Evolutionary conservation across 1,140 invertebrate genomes (phyloP), one percentile per base, ranked within the genome.

Genomic region (Zaprionus inermis): DNA sequence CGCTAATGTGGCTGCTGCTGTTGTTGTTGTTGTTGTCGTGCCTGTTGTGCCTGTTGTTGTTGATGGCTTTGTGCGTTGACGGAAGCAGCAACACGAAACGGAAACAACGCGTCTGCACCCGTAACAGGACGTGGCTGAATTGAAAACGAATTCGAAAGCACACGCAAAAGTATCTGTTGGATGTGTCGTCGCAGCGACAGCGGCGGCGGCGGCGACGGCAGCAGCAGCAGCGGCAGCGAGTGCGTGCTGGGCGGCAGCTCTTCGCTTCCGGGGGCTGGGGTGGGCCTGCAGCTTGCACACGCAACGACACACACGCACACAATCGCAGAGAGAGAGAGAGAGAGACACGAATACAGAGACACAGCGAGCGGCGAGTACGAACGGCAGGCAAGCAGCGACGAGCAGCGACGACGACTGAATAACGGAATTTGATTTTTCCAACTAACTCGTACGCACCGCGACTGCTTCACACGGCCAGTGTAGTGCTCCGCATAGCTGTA

Each of bases 51-150:
- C n/a, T 49, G 18, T 49, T 49, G 44, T 18, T 20, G 10, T 20
- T 49, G 38, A 41, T 6, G 38, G 38, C 38, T 44, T 44, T 44
- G 38, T 16, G 38, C 38, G 38, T 44, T 44, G 58, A 57, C 74
- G 65, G 70, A 73, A 68, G 73, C 61, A 60, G 58, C 58, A 49
- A 67, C 56, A 59, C 60, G 71, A 73, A 86, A 89, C 83, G 89
- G 81, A 91, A 91, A 81, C 63, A 59, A 91, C 89, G 89, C 89
- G 89, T 91, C 90, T 91, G 89, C 84, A 90, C 77, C 79, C 85
- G 89, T 89, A 91, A 91, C 89, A 88, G 84, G 89, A 91, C 89
- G 84, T 91, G 76, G 79, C 79, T 85, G 84, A 91, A 91, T 91
- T 91, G 89, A 91, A 91, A 86, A 88, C 83, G 79, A 83, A 83